phyloP scores from a whole-genome alignment of 2,113 vertebrate species.

The Morphnarchus princeps region DNA sequence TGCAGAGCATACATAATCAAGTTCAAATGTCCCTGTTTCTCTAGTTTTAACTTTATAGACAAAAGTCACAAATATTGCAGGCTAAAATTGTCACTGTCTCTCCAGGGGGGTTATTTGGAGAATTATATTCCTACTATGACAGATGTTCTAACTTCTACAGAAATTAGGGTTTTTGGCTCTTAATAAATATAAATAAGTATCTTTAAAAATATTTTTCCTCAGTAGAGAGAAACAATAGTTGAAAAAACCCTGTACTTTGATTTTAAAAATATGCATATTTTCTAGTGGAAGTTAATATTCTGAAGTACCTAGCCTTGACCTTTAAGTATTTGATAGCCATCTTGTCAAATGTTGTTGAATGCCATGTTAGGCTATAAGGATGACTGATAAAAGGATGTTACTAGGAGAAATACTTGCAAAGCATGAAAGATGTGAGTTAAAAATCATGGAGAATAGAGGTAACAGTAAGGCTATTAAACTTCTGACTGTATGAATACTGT shows the following conservation, averaged over 20 bases:
- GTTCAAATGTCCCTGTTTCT: not conserved
- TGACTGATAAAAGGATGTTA: not conserved
- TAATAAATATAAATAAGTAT: not conserved
- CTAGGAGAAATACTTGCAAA: not conserved
- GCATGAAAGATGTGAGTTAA: not conserved
- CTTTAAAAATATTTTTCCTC: not conserved
- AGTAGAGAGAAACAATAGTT: not conserved
- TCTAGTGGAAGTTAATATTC: not conserved
- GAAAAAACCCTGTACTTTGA: not conserved
- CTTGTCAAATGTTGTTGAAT: not conserved
- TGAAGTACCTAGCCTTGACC: not conserved
- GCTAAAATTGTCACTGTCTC: not conserved
- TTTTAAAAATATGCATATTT: not conserved
- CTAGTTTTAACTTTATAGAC: not conserved
- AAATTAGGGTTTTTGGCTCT: not conserved
- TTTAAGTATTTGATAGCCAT: not conserved
- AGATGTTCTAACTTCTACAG: not conserved
- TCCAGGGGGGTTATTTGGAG: not conserved
- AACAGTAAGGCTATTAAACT: not conserved
- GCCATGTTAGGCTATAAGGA: not conserved
- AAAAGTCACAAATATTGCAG: not conserved
- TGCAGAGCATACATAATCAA: not conserved
- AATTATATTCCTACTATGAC: not conserved
- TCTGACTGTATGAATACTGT: not conserved
- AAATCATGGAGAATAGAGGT: not conserved